phyloP scores from a whole-genome alignment of 92 coral and sea anemone genomes.

The Isaurus tuberculatus region DNA sequence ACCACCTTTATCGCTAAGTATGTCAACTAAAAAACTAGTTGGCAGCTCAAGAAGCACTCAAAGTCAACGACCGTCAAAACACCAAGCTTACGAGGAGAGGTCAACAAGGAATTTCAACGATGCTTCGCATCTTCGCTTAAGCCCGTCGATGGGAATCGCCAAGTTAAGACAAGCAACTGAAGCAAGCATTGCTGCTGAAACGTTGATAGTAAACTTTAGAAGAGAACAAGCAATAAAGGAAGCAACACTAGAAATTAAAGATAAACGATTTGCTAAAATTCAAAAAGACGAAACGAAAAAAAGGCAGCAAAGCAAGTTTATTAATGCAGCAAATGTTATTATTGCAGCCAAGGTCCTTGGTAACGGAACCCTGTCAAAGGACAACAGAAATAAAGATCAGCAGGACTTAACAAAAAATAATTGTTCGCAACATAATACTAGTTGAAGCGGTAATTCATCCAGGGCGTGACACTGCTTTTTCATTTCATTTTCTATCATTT shows the following conservation, averaged over 20 bases:
- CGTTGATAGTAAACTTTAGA: slow-evolving; percentile 15
- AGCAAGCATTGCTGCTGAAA: slow-evolving; percentile 44
- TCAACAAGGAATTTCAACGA: not conserved
- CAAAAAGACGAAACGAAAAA: not conserved
- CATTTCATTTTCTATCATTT: no score
- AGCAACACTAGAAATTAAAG: slow-evolving; percentile 26
- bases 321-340: slow-evolving; percentile 8
- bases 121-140: slow-evolving; percentile 21
- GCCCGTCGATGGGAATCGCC: slow-evolving; percentile 58
- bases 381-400: not conserved
- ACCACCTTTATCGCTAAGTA: not conserved
- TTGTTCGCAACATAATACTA: not conserved
- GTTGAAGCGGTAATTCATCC: not conserved
- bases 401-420: not conserved
- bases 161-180: slow-evolving; percentile 36
- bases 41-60: not conserved
- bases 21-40: not conserved
- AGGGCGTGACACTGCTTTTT: no score
- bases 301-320: slow-evolving; percentile 1
- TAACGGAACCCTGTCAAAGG: not conserved
- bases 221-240: slow-evolving; percentile 42
- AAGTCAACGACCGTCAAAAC: no score
- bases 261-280: not conserved
- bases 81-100: not conserved
- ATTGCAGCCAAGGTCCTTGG: slow-evolving; percentile 23